Evolutionary conservation across 2,113 vertebrate genomes (phyloP), one percentile per base, ranked within the genome.

Genomic region (Corapipo altera): DNA sequence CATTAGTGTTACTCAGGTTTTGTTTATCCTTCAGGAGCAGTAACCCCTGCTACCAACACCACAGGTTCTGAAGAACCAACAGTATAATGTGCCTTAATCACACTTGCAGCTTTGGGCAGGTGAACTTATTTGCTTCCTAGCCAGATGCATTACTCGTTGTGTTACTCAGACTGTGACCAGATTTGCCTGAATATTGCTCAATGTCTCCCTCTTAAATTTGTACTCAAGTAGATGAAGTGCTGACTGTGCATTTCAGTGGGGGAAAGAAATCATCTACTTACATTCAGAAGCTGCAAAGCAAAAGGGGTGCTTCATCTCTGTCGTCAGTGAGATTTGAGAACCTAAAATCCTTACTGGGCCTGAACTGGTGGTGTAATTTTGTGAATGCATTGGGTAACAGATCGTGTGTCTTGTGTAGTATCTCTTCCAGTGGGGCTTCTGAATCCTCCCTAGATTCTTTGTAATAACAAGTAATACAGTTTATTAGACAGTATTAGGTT

Each of bases 401-500:
- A 27, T 51, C 0, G 0, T 28, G 4, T 26, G 13, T 74, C 81
- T 79, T 48, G 39, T 52, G 27, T 44, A 73, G 17, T 39, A 61
- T 12, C 16, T 74, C 9, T 70, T 55, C 57, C 30, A 33, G 12
- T 43, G 57, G 12, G 69, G 15, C n/a, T 84, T 84, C 43, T 43
- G 52, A 91, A 27, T 81, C 57, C 55, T 91, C 32, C 14, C 20
- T 49, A 21, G 54, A 49, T 70, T 88, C 9, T 70, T 57, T 62
- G 39, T 69, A 77, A n/a, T 73, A 76, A 41, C 23, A 66, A 70
- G 20, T 54, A 73, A 37, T 62, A 49, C 69, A 77, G 15, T 55
- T 58, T 83, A 70, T 82, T 88, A 93, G 55, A 18, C 15, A 62
- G 69, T 77, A 44, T 77, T 89, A 77, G 10, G 28, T 77, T 86